phyloP scores from a whole-genome alignment of 1,140 invertebrate species.

The Apocrypta bakeri region DNA sequence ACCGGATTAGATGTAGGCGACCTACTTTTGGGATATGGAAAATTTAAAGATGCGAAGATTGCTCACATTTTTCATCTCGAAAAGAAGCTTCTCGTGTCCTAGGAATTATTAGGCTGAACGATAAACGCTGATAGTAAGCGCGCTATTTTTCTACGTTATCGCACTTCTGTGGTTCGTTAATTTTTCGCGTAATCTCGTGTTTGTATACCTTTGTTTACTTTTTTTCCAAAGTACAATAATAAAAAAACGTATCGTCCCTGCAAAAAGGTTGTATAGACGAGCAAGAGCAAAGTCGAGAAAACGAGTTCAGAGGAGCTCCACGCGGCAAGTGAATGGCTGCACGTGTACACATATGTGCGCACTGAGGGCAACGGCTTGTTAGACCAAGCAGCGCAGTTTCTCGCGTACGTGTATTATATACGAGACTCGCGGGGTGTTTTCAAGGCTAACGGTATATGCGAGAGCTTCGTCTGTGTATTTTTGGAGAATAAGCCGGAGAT shows the following conservation, averaged over 20 bases:
- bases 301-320: background rate
- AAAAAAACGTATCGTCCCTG: background rate
- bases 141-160: too few species aligned
- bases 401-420: background rate
- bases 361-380: constrained; percentile 5
- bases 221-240: background rate
- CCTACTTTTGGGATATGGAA: background rate
- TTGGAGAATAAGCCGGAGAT: background rate
- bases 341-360: background rate
- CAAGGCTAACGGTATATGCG: constrained; percentile 32
- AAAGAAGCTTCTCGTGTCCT: background rate
- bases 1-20: background rate
- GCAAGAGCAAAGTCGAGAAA: background rate
- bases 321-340: background rate
- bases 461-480: constrained; percentile 25
- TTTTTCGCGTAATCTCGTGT: too few species aligned
- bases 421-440: background rate
- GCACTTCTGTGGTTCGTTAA: too few species aligned
- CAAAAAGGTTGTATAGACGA: background rate
- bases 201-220: too few species aligned
- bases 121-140: too few species aligned
- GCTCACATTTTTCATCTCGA: background rate
- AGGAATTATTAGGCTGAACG: background rate
- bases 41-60: background rate
- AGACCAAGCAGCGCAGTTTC: background rate